These are phyloP conservation scores for Thymelicus sylvestris DNA, from an alignment of 2,888 invertebrate genomes.

Conservation along the genomic window DNA sequence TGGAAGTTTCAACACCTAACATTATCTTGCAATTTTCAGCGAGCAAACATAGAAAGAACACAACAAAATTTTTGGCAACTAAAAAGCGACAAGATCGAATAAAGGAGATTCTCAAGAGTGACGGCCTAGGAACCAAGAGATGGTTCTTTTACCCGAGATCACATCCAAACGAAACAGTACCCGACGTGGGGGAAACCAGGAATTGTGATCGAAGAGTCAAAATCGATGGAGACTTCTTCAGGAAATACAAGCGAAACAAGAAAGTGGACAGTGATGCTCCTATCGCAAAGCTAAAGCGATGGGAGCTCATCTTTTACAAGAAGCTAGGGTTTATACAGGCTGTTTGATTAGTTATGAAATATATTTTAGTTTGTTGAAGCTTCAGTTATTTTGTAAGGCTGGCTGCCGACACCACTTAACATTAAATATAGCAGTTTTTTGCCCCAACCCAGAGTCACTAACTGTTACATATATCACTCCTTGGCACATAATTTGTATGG, in stretches of 20 bases:
- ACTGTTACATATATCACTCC: no score
- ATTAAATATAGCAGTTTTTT: no score
- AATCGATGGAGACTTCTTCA: constrained; percentile 72
- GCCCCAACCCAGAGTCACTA: no score
- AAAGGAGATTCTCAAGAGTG: constrained; percentile 71
- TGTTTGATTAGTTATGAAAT: constrained; percentile 50
- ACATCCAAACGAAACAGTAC: constrained; percentile 37
- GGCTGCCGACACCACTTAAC: no score
- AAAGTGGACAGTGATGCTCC: constrained; percentile 69
- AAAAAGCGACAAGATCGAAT: constrained; percentile 72
- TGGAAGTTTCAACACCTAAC: not conserved
- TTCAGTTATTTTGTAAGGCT: no score
- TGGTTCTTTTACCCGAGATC: constrained; percentile 74
- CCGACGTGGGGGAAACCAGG: constrained; percentile 48
- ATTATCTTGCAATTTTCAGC: constrained; percentile 52
- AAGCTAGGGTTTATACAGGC: constrained; percentile 77
- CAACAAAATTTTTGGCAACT: constrained; percentile 69
- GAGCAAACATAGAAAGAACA: constrained; percentile 66
- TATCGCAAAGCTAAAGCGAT: constrained; percentile 72
- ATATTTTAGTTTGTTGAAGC: constrained; percentile 14
- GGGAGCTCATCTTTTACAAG: constrained; percentile 77
- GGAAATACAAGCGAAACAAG: constrained; percentile 69
- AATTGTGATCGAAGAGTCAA: constrained; percentile 72
- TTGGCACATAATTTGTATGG: no score
- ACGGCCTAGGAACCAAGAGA: constrained; percentile 72